Evolutionary conservation across 2,797 vertebrate genomes (phyloP).

Genomic region (Otus scops): DNA sequence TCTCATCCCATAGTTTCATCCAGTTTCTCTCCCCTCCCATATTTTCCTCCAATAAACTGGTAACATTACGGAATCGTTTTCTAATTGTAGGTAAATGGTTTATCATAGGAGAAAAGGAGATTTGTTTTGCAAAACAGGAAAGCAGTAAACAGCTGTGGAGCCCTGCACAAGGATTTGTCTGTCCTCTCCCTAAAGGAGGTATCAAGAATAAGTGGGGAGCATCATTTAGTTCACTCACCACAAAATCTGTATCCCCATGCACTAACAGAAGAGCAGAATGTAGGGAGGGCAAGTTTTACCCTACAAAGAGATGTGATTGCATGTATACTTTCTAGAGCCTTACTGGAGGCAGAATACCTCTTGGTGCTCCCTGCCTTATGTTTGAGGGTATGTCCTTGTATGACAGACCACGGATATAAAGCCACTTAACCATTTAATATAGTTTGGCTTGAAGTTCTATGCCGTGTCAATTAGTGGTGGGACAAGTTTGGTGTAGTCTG

Average conservation of each 20-base stretch:
- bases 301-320: not conserved
- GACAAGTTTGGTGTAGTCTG: not conserved
- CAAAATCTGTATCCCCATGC: not conserved
- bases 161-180: not conserved
- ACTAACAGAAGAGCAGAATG: not conserved
- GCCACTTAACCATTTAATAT: not conserved
- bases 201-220: not conserved
- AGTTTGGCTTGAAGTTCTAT: not conserved
- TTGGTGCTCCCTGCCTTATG: not conserved
- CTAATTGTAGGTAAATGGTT: not conserved
- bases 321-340: not conserved
- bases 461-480: not conserved
- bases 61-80: not conserved
- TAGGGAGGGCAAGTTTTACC: not conserved
- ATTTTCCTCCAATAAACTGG: not conserved
- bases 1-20: not conserved
- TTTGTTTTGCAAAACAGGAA: not conserved
- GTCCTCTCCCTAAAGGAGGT: not conserved
- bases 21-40: not conserved
- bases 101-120: not conserved
- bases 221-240: not conserved
- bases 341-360: not conserved
- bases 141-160: not conserved
- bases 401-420: not conserved
- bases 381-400: accelerated